Evolutionary conservation across 2,888 invertebrate species (phyloP), one percentile per base, ranked within the genome.

Genomic region (Enoplolaimus lenunculus): DNA sequence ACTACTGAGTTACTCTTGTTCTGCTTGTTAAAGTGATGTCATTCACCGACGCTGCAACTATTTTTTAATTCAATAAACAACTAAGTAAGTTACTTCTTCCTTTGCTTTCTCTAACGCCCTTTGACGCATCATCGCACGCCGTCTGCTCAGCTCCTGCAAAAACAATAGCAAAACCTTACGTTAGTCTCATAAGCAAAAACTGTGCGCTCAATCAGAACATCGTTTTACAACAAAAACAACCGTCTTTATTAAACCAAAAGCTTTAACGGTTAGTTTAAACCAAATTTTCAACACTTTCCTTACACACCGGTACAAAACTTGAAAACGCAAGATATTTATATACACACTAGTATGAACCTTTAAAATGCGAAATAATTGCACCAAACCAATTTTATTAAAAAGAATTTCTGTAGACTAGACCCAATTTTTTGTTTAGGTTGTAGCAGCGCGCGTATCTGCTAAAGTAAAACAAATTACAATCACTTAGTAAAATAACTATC

Each of bases 71-170:
- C n/a, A n/a, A n/a, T n/a, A n/a, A 57, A 57, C 57, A 16, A 57
- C 57, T 16, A 57, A 2, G 31, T 26, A 28, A 59, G 72, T 1
- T 26, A 16, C 75, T 69, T 60, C 75, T 60, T 68, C 66, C 16
- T 68, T 33, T n/a, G 28, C 31, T 13, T 57, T 26, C 3, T 21
- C 60, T 29, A 29, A 28, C n/a, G 29, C 21, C 3, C 64, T 35
- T 16, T 21, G 7, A 2, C 70, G 67, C 21, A 72, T n/a, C 7
- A 59, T 16, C 21, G 34, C 33, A 29, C 72, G 67, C 2, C 70
- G 67, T 13, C 72, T 33, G 62, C 68, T 70, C 70, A 62, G 70
- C 77, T 77, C 75, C 76, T 77, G 66, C 59, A 70, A 57, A 7
- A 59, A 60, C 65, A 34, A 29, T 30, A 2, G 1, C 26, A 28